Percentiles rank a stretch among this genome's conserved stretches.
These are phyloP conservation scores for Laterallus jamaicensis DNA, from an alignment of 2,113 vertebrate species.

Conservation along the genomic window DNA sequence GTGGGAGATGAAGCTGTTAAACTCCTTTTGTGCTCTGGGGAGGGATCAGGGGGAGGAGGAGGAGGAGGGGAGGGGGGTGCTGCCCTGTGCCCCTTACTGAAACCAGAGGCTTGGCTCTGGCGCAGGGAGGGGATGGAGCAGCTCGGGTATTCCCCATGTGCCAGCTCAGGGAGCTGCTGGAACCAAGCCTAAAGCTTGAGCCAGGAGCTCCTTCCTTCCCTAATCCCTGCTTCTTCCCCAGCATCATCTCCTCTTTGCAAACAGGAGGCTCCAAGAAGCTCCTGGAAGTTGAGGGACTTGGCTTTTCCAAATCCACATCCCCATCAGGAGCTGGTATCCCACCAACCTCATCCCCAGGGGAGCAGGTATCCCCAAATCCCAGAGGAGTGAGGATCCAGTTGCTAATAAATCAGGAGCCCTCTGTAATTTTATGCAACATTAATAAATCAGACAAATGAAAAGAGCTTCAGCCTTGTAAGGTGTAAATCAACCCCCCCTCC, in stretches of 20 bases:
- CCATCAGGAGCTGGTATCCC: accelerated
- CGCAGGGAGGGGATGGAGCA: not conserved
- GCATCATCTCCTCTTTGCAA: accelerated
- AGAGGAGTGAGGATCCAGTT: not conserved
- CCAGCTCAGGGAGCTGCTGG: accelerated
- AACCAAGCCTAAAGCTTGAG: not conserved
- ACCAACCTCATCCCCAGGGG: accelerated
- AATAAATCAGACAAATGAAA: constrained; percentile 65
- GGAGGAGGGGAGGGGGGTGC: too few relatives aligned
- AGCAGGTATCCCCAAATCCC: not conserved
- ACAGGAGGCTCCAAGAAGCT: not conserved
- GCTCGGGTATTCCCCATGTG: accelerated
- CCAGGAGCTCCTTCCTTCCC: not conserved
- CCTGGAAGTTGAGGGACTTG: not conserved
- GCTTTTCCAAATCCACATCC: not conserved
- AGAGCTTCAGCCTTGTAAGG: constrained; percentile 30
- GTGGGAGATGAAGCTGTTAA: constrained; percentile 53
- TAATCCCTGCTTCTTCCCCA: accelerated
- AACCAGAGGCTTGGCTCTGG: not conserved
- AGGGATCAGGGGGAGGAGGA: not conserved
- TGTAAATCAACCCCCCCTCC: constrained; percentile 13
- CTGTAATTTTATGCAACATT: constrained; percentile 25
- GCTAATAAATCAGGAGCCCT: constrained; percentile 1
- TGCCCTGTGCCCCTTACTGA: not conserved
- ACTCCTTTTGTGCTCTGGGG: constrained; percentile 23